Percentiles rank a stretch among this genome's conserved stretches.
Conservation (phyloP, 2,113 vertebrate species). For the Labeo rohita region DNA sequence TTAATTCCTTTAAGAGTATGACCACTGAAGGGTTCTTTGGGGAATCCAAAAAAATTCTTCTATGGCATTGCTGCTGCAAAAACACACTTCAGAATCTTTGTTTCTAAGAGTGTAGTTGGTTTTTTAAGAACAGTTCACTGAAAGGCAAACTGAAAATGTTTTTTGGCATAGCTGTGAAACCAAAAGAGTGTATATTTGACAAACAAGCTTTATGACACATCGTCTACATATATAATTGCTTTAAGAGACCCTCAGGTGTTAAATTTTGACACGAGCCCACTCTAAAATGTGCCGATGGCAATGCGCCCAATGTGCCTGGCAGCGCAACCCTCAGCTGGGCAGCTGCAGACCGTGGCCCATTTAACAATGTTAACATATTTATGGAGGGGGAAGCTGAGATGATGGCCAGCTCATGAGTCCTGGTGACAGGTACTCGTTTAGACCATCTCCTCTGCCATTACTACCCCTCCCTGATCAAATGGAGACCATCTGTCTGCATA, state of each 20-base stretch:
- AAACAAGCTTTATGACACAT: background rate
- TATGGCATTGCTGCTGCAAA: too few species aligned
- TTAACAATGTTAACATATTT: slow-evolving; percentile 67
- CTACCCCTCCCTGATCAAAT: slow-evolving; percentile 68
- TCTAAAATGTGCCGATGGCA: background rate
- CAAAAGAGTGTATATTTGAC: background rate
- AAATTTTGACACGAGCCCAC: background rate
- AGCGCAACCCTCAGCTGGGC: slow-evolving; percentile 27
- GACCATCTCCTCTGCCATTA: slow-evolving; percentile 62
- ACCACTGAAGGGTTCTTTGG: too few species aligned
- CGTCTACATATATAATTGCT: slow-evolving; percentile 11
- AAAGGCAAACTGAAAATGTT: background rate
- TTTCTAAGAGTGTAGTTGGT: background rate
- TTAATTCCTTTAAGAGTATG: too few species aligned
- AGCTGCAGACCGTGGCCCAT: slow-evolving; percentile 46
- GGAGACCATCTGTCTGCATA: slow-evolving; percentile 71
- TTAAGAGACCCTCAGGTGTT: slow-evolving; percentile 27
- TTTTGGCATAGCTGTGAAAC: background rate
- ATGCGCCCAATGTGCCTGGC: background rate
- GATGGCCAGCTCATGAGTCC: slow-evolving; percentile 57
- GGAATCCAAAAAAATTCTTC: too few species aligned
- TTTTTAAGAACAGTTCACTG: background rate
- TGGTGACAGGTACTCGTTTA: slow-evolving; percentile 61
- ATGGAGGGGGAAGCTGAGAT: slow-evolving; percentile 51
- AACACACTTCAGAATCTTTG: too few species aligned